Conservation (phyloP, 1,140 invertebrate species). For the Procambarus virginalis region DNA sequence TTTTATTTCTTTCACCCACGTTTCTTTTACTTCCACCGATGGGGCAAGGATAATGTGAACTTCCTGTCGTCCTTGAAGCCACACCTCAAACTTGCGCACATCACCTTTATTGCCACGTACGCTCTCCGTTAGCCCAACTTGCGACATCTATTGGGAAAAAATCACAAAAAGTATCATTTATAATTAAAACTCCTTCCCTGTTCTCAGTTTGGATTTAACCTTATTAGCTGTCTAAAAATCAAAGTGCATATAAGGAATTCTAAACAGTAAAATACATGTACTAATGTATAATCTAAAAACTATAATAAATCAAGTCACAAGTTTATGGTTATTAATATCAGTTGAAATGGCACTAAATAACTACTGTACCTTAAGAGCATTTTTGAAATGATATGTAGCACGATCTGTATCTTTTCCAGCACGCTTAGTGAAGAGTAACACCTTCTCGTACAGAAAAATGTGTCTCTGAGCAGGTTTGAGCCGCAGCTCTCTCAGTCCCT, state of each 20-base stretch:
- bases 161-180: no score
- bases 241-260: no score
- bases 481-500: slow-evolving; percentile 85
- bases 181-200: no score
- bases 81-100: slow-evolving; percentile 89
- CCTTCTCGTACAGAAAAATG: slow-evolving; percentile 95
- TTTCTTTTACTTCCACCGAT: slow-evolving; percentile 86
- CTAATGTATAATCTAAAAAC: no score
- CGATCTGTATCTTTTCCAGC: slow-evolving; percentile 76
- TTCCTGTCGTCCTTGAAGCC: slow-evolving; percentile 92
- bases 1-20: slow-evolving; percentile 95
- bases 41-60: slow-evolving; percentile 94
- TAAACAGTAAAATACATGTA: no score
- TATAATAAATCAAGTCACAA: no score
- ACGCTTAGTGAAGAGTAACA: slow-evolving; percentile 91
- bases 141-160: slow-evolving; percentile 82
- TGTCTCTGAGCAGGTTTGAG: slow-evolving; percentile 92
- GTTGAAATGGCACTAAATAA: background rate
- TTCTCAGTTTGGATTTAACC: no score
- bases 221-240: no score
- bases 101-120: slow-evolving; percentile 80
- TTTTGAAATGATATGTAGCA: slow-evolving; percentile 92
- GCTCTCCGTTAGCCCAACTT: slow-evolving; percentile 94
- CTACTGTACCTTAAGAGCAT: slow-evolving; percentile 84
- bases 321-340: no score